Evolutionary conservation across 1,140 invertebrate species (phyloP), one percentile per base, ranked within the genome.

Genomic region (Radopholus similis): DNA sequence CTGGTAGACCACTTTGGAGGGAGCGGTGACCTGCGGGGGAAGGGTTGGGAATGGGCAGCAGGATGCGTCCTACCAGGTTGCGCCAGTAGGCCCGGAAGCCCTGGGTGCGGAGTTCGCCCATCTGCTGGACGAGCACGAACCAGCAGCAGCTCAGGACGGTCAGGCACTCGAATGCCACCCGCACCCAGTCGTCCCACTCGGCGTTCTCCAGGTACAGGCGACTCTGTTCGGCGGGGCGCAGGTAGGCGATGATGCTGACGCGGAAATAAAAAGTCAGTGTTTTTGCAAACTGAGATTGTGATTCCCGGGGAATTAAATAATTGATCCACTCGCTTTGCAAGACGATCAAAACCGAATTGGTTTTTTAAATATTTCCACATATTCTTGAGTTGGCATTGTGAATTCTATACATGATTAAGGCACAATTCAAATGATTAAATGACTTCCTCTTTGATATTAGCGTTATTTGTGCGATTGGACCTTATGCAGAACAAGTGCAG

Each of bases 1-100:
- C 47, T 96, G 83, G 84, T 95, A 97, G 76, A 96, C 90, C 18
- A 90, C 88, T 85, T 97, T 97, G 0, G 93, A 91, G 23, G 94
- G 93, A 51, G 92, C 92, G 82, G 92, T 90, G 26, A 87, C 89
- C 92, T 95, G 82, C 34, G 87, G 86, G 72, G 18, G 32, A n/a
- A 57, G 56, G n/a, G 15, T 63, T 72, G 40, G 9, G 18, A 64
- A 71, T 21, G 18, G 18, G 54, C 23, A 40, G 67, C n/a, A n/a
- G 23, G 23, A 44, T 51, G 63, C 63, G 38, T 37, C 53, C 86
- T 86, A 95, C 93, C 88, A 94, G 86, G 85, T 95, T 93, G 78
- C 92, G 91, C 37, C 95, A 83, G 84, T 95, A 97, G 1, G 90
- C 90, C 35, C 88, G 85, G 18, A 95, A 81, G 38, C 94, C 94